Conservation (phyloP, 1,140 invertebrate genomes). For the Drosophila serrata region DNA sequence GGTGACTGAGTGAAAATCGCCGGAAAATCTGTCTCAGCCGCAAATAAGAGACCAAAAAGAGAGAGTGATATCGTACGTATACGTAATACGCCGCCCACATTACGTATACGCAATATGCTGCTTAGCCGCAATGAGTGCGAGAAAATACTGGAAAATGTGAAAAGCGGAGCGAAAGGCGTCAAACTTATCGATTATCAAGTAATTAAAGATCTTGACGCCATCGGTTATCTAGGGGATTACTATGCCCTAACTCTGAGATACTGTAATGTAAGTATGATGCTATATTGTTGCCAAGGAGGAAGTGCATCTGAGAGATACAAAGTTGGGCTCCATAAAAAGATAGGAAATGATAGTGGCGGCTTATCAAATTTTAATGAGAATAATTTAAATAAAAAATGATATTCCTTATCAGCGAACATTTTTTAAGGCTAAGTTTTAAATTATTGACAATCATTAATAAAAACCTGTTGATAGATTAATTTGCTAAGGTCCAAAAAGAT, state of each 20-base stretch:
- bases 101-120: slow-evolving; percentile 65
- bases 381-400: background rate
- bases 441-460: slow-evolving; percentile 1
- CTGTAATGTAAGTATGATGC: slow-evolving; percentile 49
- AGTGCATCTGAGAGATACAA: background rate
- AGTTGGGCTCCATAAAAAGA: background rate
- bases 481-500: background rate
- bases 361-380: background rate
- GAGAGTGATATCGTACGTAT: slow-evolving; percentile 26
- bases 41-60: slow-evolving; percentile 3
- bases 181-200: slow-evolving; percentile 44
- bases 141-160: slow-evolving; percentile 40
- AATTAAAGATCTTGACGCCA: slow-evolving; percentile 40
- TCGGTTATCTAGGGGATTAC: slow-evolving; percentile 79
- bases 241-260: slow-evolving; percentile 59
- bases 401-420: background rate
- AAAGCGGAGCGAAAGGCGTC: background rate
- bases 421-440: background rate
- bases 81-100: slow-evolving; percentile 35
- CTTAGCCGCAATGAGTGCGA: slow-evolving; percentile 51
- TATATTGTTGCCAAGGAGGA: background rate
- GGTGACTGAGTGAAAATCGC: slow-evolving; percentile 41
- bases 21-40: slow-evolving; percentile 19
- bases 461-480: slow-evolving; percentile 3
- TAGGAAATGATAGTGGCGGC: slow-evolving; percentile 4